Evolutionary conservation across 2,888 invertebrate genomes (phyloP).

Genomic region (Nymphalis urticae): DNA sequence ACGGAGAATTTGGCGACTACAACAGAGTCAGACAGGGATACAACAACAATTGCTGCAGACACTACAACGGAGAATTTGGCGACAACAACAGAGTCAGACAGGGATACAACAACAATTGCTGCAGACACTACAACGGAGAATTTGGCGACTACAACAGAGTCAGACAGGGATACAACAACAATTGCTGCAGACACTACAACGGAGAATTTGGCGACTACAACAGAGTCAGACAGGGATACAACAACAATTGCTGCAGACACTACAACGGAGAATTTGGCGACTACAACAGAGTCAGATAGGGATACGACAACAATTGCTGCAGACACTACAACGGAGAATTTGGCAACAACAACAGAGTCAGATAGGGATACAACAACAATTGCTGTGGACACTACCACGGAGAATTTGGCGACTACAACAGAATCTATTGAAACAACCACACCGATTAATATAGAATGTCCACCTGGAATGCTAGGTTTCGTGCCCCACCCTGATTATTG

Average conservation of each 20-base stretch:
- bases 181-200: slow-evolving; percentile 5
- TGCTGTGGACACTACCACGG: too few species aligned
- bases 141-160: neutral
- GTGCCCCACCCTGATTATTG: slow-evolving; percentile 39
- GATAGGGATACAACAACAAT: too few species aligned
- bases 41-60: slow-evolving; percentile 3
- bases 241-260: slow-evolving; percentile 1
- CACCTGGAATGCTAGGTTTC: neutral
- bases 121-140: slow-evolving; percentile 9
- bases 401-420: neutral
- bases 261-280: neutral
- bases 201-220: neutral
- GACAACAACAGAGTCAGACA: neutral
- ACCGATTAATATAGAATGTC: slow-evolving; percentile 20
- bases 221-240: neutral
- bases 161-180: slow-evolving; percentile 1
- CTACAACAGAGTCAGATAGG: neutral
- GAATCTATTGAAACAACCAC: neutral
- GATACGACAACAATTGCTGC: slow-evolving; percentile 3
- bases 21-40: neutral
- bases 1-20: neutral
- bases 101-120: slow-evolving; percentile 1
- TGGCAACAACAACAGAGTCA: neutral
- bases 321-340: neutral
- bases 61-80: slow-evolving; percentile 1